A percentile compares a stretch with the other conserved stretches of the same genome.
phyloP scores from a whole-genome alignment of 2,888 invertebrate species.

The Creontiades dilutus region DNA sequence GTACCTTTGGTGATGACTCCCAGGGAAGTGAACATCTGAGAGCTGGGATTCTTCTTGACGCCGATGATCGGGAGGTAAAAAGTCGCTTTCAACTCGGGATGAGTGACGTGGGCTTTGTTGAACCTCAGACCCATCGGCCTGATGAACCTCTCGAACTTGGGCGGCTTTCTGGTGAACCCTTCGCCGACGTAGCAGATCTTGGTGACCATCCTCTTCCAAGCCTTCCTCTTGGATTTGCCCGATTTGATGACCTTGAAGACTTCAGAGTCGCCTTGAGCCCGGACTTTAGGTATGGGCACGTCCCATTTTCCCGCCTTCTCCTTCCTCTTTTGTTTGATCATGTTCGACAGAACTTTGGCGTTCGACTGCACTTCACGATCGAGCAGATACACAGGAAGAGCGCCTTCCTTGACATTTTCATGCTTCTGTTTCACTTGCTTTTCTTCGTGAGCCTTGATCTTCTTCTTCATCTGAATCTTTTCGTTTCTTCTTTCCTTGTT shows the following conservation, averaged over 20 bases:
- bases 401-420: slow-evolving; percentile 92
- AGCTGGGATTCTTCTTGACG: slow-evolving; percentile 99
- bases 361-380: slow-evolving; percentile 96
- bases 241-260: slow-evolving; percentile 95
- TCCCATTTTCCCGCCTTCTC: slow-evolving; percentile 99
- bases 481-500: slow-evolving; percentile 98
- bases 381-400: slow-evolving; percentile 96
- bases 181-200: slow-evolving; percentile 99
- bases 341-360: slow-evolving; percentile 97
- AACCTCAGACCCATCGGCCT: slow-evolving; percentile 97
- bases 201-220: slow-evolving; percentile 99
- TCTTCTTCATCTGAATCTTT: slow-evolving; percentile 99
- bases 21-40: slow-evolving; percentile 96
- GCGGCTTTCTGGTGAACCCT: slow-evolving; percentile 98
- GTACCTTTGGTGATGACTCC: slow-evolving; percentile 99
- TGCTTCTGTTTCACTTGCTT: slow-evolving; percentile 90
- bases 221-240: slow-evolving; percentile 95
- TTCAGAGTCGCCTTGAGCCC: slow-evolving; percentile 97
- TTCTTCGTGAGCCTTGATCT: slow-evolving; percentile 98
- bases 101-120: slow-evolving; percentile 99
- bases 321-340: slow-evolving; percentile 99
- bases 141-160: slow-evolving; percentile 99
- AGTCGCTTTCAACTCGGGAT: slow-evolving; percentile 98
- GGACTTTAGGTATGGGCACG: slow-evolving; percentile 98
- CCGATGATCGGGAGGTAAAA: slow-evolving; percentile 98